Conservation (phyloP, 1,140 invertebrate species). For the Schlechtendalia chinensis region DNA sequence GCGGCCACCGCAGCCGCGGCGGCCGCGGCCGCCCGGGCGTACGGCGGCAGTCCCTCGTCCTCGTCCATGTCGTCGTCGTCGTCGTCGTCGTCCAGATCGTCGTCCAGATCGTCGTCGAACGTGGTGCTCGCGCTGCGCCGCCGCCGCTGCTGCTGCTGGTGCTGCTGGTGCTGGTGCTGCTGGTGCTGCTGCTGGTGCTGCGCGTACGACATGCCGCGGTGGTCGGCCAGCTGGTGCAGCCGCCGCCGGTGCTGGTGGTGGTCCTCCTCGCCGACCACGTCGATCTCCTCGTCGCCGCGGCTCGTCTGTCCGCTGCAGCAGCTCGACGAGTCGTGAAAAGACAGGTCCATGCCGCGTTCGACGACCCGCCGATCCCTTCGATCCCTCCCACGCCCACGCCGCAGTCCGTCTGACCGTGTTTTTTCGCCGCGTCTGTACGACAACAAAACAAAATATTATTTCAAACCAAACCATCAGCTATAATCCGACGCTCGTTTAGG, state of each 20-base stretch:
- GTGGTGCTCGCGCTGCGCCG: conserved; percentile 16
- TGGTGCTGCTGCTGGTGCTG: neutral
- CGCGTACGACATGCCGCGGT: neutral
- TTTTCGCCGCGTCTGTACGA: conserved; percentile 51
- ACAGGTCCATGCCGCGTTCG: conserved; percentile 50
- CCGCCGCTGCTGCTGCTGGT: neutral
- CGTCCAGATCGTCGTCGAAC: conserved; percentile 32
- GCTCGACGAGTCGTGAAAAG: conserved; percentile 52
- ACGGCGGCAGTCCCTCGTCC: conserved; percentile 38
- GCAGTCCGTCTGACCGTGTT: conserved; percentile 63
- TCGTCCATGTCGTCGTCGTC: conserved; percentile 51
- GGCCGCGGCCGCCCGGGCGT: conserved; percentile 56
- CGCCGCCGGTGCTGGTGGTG: conserved; percentile 56
- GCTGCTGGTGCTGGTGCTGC: neutral
- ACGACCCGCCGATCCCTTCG: conserved; percentile 58
- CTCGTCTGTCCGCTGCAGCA: conserved; percentile 53
- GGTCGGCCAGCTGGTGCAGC: conserved; percentile 56
- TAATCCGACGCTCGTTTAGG: neutral
- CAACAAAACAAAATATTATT: neutral
- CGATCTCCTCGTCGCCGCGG: conserved; percentile 71
- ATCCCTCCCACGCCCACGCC: conserved; percentile 66
- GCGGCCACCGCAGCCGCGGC: conserved; percentile 60
- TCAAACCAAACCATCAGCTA: neutral
- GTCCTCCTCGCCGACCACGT: conserved; percentile 66
- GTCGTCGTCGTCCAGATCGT: conserved; percentile 51